Percentiles rank a stretch among this genome's conserved stretches.
phyloP scores from a whole-genome alignment of 2,888 invertebrate genomes.

The Gymnosoma rotundatum region DNA sequence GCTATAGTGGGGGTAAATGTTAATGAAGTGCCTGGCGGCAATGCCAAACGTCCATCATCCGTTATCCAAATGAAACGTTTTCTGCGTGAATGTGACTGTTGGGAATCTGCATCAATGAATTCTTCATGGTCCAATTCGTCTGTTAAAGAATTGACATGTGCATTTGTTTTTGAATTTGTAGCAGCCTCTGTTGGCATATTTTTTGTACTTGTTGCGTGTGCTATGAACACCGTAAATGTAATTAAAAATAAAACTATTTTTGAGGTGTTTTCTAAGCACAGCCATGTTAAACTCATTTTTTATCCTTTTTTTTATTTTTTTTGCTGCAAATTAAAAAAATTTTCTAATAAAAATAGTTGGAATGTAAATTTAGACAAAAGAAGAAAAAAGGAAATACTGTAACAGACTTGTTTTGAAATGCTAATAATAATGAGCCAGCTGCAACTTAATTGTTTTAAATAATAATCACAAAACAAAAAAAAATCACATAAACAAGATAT shows the following conservation, averaged over 20 bases:
- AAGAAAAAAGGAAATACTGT: conserved; percentile 11
- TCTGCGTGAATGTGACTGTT: conserved; percentile 87
- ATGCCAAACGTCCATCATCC: conserved; percentile 90
- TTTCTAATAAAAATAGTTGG: conserved; percentile 11
- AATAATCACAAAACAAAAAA: not conserved
- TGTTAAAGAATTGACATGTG: conserved; percentile 68
- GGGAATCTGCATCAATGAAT: conserved; percentile 72
- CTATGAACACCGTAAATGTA: conserved; percentile 62
- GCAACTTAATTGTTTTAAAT: conserved; percentile 3
- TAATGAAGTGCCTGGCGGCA: conserved; percentile 92
- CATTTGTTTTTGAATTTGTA: conserved; percentile 45
- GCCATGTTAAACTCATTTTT: conserved; percentile 69
- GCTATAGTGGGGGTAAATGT: conserved; percentile 91
- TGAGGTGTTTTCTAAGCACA: conserved; percentile 70
- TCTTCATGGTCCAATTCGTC: conserved; percentile 72
- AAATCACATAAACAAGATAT: too few species aligned
- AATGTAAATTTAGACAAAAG: not conserved
- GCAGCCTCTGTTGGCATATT: conserved; percentile 22
- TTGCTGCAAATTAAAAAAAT: conserved; percentile 28
- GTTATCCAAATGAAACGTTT: conserved; percentile 93
- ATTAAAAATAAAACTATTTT: conserved; percentile 69
- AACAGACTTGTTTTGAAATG: conserved; percentile 24
- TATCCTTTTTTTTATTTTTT: conserved; percentile 36
- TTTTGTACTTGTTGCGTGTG: conserved; percentile 45
- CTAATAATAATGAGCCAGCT: too few species aligned